Percentiles rank a stretch among this genome's conserved stretches.
Conservation (phyloP, 2,797 vertebrate genomes). For the Taenioides sp. region DNA sequence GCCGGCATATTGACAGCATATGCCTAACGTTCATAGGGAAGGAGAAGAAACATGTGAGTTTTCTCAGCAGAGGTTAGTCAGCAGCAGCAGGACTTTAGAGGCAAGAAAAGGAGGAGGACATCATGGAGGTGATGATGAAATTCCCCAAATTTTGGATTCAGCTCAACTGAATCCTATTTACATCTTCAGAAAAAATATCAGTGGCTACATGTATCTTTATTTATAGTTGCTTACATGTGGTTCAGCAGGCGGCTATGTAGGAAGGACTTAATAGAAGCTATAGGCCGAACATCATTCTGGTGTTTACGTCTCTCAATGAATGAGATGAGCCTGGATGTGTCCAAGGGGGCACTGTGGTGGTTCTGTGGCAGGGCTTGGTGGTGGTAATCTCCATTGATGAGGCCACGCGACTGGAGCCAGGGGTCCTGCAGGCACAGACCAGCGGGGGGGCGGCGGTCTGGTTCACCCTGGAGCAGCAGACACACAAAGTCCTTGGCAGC, state of each 20-base stretch:
- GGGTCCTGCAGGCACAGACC: conserved; percentile 86
- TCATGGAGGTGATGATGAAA: conserved; percentile 47
- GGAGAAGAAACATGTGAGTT: conserved; percentile 33
- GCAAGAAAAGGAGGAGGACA: conserved; percentile 85
- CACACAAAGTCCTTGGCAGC: conserved; percentile 91
- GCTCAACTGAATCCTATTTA: conserved; percentile 25
- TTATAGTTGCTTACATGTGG: conserved; percentile 75
- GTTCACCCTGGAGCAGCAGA: conserved; percentile 87
- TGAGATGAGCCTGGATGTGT: conserved; percentile 90
- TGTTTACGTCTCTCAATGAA: conserved; percentile 96
- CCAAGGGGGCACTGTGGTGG: conserved; percentile 75
- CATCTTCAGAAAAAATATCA: conserved; percentile 8
- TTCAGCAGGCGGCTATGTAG: conserved; percentile 89
- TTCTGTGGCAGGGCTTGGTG: conserved; percentile 41
- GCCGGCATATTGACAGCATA: conserved; percentile 64
- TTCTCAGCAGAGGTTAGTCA: conserved; percentile 74
- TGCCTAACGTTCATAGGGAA: conserved; percentile 47
- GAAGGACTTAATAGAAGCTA: conserved; percentile 88
- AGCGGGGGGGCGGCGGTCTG: conserved; percentile 83
- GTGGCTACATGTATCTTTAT: conserved; percentile 9
- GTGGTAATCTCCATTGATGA: conserved; percentile 34
- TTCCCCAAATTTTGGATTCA: conserved; percentile 28
- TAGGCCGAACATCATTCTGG: conserved; percentile 91
- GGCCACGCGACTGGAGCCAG: conserved; percentile 84
- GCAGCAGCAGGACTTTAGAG: conserved; percentile 85